Conservation (phyloP, 1,140 invertebrate species). For the Drosophila santomea region DNA sequence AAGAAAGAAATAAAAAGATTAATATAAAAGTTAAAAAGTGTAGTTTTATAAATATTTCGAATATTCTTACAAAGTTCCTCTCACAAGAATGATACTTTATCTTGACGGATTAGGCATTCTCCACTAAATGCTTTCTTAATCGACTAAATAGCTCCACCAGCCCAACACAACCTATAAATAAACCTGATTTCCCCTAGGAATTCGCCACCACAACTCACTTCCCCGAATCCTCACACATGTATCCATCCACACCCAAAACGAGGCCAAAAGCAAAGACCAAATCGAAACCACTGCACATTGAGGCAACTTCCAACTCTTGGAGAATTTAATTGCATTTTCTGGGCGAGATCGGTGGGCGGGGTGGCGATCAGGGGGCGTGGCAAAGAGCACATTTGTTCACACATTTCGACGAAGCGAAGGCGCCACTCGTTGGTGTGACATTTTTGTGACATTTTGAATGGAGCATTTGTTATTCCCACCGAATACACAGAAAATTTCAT, state of each 20-base stretch:
- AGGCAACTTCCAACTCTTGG: slow-evolving; percentile 6
- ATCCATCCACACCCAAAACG: slow-evolving; percentile 20
- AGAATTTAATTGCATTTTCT: slow-evolving; percentile 31
- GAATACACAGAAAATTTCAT: neutral
- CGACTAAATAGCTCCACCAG: neutral
- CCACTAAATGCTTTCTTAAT: neutral
- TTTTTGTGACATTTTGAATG: slow-evolving; percentile 38
- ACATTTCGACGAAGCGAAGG: slow-evolving; percentile 1
- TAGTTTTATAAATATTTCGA: neutral
- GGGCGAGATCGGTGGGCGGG: slow-evolving; percentile 21
- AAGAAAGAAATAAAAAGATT: slow-evolving; percentile 1
- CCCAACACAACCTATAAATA: slow-evolving; percentile 16
- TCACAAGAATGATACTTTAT: neutral
- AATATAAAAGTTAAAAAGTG: neutral
- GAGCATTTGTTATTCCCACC: slow-evolving; percentile 38
- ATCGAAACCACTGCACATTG: slow-evolving; percentile 16
- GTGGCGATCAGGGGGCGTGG: slow-evolving; percentile 5
- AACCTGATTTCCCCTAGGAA: slow-evolving; percentile 8
- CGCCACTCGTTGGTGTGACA: slow-evolving; percentile 27
- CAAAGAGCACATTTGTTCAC: slow-evolving; percentile 30
- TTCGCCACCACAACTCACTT: neutral
- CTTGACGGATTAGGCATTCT: neutral
- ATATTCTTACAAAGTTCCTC: neutral
- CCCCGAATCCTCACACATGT: neutral
- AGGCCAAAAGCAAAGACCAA: slow-evolving; percentile 3